These are phyloP conservation scores for Cacatua alba DNA, from an alignment of 2,113 vertebrate genomes.

Conservation along the genomic window DNA sequence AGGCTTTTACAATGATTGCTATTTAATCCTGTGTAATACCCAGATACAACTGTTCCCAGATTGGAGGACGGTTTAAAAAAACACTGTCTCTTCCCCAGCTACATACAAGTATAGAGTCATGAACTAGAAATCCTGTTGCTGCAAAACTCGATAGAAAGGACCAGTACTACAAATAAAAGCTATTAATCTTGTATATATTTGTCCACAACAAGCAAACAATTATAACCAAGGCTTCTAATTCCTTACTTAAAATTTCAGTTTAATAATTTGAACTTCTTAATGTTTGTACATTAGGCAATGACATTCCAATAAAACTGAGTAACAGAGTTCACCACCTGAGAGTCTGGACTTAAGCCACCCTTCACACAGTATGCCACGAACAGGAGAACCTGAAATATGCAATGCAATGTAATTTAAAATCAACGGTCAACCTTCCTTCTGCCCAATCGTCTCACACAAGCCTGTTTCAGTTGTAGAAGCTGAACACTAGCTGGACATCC, in stretches of 20 bases:
- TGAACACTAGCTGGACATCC: not conserved
- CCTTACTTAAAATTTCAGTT: not conserved
- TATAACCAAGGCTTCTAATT: not conserved
- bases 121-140: not conserved
- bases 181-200: not conserved
- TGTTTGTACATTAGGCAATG: not conserved
- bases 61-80: slow-evolving; percentile 9
- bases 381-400: not conserved
- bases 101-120: not conserved
- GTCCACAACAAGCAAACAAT: not conserved
- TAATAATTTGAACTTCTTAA: not conserved
- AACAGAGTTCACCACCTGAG: not conserved
- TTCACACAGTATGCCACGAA: not conserved
- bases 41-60: slow-evolving; percentile 67
- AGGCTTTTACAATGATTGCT: slow-evolving; percentile 81
- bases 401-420: not conserved
- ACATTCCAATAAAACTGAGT: not conserved
- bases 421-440: not conserved
- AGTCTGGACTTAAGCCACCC: not conserved
- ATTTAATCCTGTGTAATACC: slow-evolving; percentile 81
- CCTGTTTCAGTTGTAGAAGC: not conserved
- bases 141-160: not conserved
- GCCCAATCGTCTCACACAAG: not conserved
- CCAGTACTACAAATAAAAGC: not conserved
- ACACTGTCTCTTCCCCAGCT: not conserved